Evolutionary conservation across 2,888 invertebrate species (phyloP), one percentile per base, ranked within the genome.

Genomic region (Dynastes tityus): DNA sequence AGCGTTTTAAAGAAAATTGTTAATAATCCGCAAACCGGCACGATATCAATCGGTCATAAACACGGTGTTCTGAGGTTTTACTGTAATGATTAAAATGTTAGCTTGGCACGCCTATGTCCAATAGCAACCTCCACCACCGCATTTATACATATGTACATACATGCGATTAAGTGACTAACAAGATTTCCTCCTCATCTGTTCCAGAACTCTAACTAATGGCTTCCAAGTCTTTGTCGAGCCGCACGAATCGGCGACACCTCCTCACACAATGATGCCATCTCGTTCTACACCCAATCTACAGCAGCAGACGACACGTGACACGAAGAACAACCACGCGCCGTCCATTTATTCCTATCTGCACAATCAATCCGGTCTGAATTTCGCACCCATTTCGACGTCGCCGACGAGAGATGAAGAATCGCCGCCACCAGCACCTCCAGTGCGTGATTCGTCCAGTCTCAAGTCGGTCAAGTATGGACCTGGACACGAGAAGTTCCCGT

Each of bases 401-500:
- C 85, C 84, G 86, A 87, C 83, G 77, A 87, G 90, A 84, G 89
- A 90, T 87, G 90, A 89, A 81, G 89, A 90, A 67, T 91, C 91
- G 70, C 90, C 91, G 82, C 91, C 91, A 37, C 91, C 91, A 61
- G 90, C 91, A 80, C 91, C 93, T 49, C 93, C 94, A 63, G 92
- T 92, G 68, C 89, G 94, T 83, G 93, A 94, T 88, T 91, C 93
- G 40, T 92, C 93, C 80, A 93, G 92, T 85, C 91, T 94, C 86
- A 92, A 92, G 86, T 91, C 91, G 82, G 91, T 92, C 84, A 91
- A 91, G 84, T 93, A 93, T 88, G 92, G 93, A 65, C 92, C 93
- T 79, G 93, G 93, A 80, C 94, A 94, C 89, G 94, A 94, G 87
- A 94, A 94, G 86, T 94, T 92, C 86, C 94, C 94, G 1, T 94